Evolutionary conservation across 2,113 vertebrate species (phyloP).

Genomic region (Calypte anna): DNA sequence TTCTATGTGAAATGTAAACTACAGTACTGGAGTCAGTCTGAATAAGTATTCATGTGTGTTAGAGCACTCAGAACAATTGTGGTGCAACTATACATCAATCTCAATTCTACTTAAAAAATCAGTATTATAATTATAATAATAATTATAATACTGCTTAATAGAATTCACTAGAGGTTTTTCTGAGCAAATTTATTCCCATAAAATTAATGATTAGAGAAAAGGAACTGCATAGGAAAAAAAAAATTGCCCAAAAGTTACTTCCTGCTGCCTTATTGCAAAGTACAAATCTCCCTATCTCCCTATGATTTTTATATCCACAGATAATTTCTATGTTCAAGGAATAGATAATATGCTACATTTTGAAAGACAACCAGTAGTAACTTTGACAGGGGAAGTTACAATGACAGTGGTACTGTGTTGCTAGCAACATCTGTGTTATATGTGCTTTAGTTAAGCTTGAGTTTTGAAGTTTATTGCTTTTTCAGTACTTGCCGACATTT

Average conservation of each 20-base stretch:
- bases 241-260: not conserved
- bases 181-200: not conserved
- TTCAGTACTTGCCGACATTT: not conserved
- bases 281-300: not conserved
- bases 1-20: not conserved
- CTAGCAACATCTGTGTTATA: not conserved
- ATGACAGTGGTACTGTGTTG: not conserved
- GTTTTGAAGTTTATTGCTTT: not conserved
- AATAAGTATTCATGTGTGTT: not conserved
- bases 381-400: conserved; percentile 13
- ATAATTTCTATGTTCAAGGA: not conserved
- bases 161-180: not conserved
- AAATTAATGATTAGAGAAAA: not conserved
- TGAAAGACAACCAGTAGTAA: not conserved
- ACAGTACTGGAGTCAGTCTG: not conserved
- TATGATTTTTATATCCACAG: not conserved
- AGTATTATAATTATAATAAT: not conserved
- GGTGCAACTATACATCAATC: not conserved
- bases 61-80: not conserved
- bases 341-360: not conserved
- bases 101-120: not conserved
- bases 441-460: not conserved
- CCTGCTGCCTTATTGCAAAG: not conserved
- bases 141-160: not conserved
- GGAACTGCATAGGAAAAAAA: not conserved